phyloP scores from a whole-genome alignment of 2,888 invertebrate species.

The Prosapia bicincta region DNA sequence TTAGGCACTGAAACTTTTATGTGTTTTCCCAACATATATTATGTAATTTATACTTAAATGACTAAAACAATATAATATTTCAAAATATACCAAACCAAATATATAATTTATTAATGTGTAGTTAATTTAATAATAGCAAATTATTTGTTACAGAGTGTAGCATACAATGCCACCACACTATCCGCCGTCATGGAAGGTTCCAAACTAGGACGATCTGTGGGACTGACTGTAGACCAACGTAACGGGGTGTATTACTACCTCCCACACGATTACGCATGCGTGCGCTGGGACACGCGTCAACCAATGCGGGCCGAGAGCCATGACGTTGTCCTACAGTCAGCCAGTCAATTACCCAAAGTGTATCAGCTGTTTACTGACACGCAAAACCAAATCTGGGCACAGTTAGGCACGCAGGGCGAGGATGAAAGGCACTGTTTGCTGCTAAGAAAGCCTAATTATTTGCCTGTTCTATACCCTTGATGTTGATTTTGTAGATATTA shows the following conservation, averaged over 20 bases:
- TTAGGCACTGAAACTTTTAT: too few relatives aligned
- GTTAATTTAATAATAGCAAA: too few relatives aligned
- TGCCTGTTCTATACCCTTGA: background rate
- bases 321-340: constrained; percentile 11
- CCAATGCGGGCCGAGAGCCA: constrained; percentile 8
- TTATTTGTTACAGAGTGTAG: background rate
- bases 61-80: too few relatives aligned
- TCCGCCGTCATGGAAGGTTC: background rate
- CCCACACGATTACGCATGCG: constrained; percentile 4
- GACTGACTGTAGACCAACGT: background rate
- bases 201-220: background rate
- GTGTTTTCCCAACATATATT: too few relatives aligned
- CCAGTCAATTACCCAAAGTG: background rate
- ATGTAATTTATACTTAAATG: too few relatives aligned
- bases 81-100: too few relatives aligned
- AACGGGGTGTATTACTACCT: constrained; percentile 4
- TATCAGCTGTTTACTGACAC: constrained; percentile 1
- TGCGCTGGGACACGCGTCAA: constrained; percentile 7
- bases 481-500: too few relatives aligned
- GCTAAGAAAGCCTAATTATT: background rate
- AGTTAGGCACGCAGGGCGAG: background rate
- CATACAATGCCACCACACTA: background rate
- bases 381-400: constrained; percentile 7
- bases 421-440: background rate
- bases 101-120: too few relatives aligned